Evolutionary conservation across 2,113 vertebrate genomes (phyloP).

Genomic region (Saguinus midas): DNA sequence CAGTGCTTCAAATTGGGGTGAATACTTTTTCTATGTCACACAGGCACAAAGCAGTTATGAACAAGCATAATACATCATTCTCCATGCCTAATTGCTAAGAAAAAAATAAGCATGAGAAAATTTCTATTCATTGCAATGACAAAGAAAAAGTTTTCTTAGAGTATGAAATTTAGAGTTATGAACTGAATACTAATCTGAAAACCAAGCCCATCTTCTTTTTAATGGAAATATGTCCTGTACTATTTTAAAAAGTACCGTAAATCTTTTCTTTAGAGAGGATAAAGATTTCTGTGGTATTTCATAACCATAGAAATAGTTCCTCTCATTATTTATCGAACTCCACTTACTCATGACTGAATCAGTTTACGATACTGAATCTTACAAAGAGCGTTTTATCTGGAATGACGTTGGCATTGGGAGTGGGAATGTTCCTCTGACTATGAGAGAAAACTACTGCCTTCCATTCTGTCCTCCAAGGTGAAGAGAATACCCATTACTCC

Average conservation of each 20-base stretch:
- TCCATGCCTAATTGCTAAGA: neutral
- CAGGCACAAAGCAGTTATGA: neutral
- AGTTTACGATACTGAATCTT: neutral
- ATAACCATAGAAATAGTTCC: constrained; percentile 29
- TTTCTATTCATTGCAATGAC: constrained; percentile 52
- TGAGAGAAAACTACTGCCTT: neutral
- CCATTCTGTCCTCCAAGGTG: neutral
- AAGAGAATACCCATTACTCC: neutral
- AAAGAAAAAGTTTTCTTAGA: neutral
- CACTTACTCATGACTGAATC: constrained; percentile 5
- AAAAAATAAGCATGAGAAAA: constrained; percentile 6
- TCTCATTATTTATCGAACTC: neutral
- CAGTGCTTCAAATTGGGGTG: neutral
- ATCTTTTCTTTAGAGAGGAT: neutral
- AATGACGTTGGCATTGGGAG: neutral
- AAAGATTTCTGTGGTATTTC: constrained; percentile 17
- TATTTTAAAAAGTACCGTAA: neutral
- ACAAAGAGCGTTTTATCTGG: neutral
- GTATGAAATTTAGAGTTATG: constrained; percentile 61
- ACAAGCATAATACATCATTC: neutral
- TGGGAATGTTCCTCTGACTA: neutral
- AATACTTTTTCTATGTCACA: neutral
- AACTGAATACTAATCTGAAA: constrained; percentile 51
- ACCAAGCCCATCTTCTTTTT: constrained; percentile 30
- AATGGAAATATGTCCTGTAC: neutral